Base-by-base conservation (phyloP, 2,888 invertebrate genomes). In the Cheilosia vernalis region DNA sequence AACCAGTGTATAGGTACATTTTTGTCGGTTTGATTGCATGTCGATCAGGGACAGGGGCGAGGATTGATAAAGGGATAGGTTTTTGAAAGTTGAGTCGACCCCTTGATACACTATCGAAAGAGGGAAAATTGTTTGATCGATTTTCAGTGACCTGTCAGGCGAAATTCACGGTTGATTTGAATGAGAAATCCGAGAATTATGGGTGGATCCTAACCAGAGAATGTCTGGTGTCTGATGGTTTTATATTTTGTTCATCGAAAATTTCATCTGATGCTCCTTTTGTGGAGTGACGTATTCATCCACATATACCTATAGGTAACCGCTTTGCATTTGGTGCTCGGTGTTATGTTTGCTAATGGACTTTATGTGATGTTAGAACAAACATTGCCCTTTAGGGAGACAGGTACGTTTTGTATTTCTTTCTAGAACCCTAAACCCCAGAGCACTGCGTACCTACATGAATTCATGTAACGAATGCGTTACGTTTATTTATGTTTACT, bases 341-440 rank as follows among this genome's bases (percentile, higher is more conserved):
- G 13, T 7, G 49, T 73, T 63, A 49, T 84, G 64, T 79, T 84
- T 84, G 56, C 51, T 78, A 70, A 84, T 84, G 79, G 49, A 74
- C 69, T 82, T 64, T 61, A 79, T 79, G 58, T 64, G 56, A 79
- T 69, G 79, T 79, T 69, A 56, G 64, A 74, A 69, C 47, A 84
- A 84, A 79, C 58, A 84, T 17, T 67, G 53, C 27, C 24, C 19
- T 44, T 27, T 7, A 37, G 37, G 19, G 42, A 47, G 15, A 44
- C 55, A 27, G 30, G 30, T 9, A 30, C 4, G 9, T 21, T 40
- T 44, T 44, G 21, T 40, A 64, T 13, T 3, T 51, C 27, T 55
- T 13, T 44, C n/a, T 44, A 44, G 27, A 5, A 30, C 47, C n/a
- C 37, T 37, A 13, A 10, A 1, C 37, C 4, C 1, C 13, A 37